Base-by-base conservation (phyloP, 2,888 invertebrate species). In the Tachina lurida region DNA sequence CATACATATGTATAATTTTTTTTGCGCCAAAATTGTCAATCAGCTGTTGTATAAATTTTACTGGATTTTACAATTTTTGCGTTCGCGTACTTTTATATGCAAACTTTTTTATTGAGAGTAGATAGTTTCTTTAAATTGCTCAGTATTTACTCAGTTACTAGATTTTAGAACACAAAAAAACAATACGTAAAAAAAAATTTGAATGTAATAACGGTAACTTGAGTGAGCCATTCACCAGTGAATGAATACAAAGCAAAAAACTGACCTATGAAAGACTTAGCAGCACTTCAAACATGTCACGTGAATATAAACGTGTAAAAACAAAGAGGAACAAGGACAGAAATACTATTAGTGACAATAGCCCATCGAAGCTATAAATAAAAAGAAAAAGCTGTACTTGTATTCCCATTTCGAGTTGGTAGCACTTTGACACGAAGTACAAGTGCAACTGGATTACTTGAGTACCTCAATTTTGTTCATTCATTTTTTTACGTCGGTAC, bases 251-350 rank as follows among this genome's bases (percentile, higher is more conserved):
- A 17, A 13, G 41, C 13, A 22, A 22, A 54, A 52, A 41, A 52
- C 17, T 39, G 17, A 31, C 17, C 10, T 1, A 45, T 3, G 1
- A n/a, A 17, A 4, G 15, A 68, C 3, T 87, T 84, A 87, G 87
- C 63, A 80, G 65, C 87, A 88, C 83, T 79, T n/a, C 52, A 63
- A 81, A 60, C n/a, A 70, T 56, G 78, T 88, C 87, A 88, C 88
- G 87, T 88, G 88, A 83, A 73, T 80, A 76, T 65, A 78, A 79
- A 71, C 82, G 85, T 86, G 85, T 80, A 83, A 74, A 49, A 68
- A n/a, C 49, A 60, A 75, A 68, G 78, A 15, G n/a, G 13, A 47
- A 81, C 10, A 45, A 47, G 19, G 73, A 78, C 10, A 67, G 47
- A 13, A 22, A 22, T 19, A 43, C 7, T 31, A 1, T 7, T 9